These are phyloP conservation scores for Cetonia aurata DNA, from an alignment of 2,888 invertebrate species.

Conservation along the genomic window DNA sequence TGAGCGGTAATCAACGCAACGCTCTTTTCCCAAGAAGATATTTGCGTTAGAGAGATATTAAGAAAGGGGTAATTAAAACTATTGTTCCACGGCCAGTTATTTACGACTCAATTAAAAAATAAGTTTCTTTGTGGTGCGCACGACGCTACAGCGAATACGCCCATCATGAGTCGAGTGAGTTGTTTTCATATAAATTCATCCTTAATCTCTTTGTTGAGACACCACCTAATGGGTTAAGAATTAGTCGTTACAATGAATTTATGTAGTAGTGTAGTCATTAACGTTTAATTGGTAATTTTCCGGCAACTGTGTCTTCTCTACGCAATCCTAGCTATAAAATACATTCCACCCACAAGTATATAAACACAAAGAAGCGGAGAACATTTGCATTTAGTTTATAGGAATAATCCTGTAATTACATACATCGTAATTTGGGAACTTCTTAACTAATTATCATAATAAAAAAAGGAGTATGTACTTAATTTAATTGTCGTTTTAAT, in stretches of 20 bases:
- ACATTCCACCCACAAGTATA: background rate
- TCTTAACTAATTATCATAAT: no score
- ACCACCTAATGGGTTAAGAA: constrained; percentile 47
- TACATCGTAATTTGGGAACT: background rate
- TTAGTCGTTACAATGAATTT: constrained; percentile 40
- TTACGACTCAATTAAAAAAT: constrained; percentile 45
- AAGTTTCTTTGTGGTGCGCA: constrained; percentile 36
- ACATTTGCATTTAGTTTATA: constrained; percentile 5
- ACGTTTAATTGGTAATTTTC: constrained; percentile 40
- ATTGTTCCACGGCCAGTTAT: constrained; percentile 37
- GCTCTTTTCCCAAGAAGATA: background rate
- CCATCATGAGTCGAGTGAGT: constrained; percentile 40
- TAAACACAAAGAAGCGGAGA: background rate
- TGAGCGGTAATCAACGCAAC: constrained; percentile 16
- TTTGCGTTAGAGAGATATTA: constrained; percentile 29
- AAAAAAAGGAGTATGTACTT: no score
- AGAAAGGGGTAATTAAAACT: constrained; percentile 33
- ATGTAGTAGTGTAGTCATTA: constrained; percentile 25
- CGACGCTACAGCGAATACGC: constrained; percentile 5
- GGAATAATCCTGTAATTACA: constrained; percentile 8
- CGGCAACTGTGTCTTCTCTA: constrained; percentile 20
- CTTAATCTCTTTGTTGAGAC: constrained; percentile 46
- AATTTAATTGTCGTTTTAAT: no score
- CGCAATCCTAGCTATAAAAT: constrained; percentile 13
- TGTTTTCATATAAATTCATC: constrained; percentile 50